Percentiles rank a stretch among this genome's conserved stretches.
These are phyloP conservation scores for Cuniculus paca DNA, from an alignment of 2,797 vertebrate species.

Conservation along the genomic window DNA sequence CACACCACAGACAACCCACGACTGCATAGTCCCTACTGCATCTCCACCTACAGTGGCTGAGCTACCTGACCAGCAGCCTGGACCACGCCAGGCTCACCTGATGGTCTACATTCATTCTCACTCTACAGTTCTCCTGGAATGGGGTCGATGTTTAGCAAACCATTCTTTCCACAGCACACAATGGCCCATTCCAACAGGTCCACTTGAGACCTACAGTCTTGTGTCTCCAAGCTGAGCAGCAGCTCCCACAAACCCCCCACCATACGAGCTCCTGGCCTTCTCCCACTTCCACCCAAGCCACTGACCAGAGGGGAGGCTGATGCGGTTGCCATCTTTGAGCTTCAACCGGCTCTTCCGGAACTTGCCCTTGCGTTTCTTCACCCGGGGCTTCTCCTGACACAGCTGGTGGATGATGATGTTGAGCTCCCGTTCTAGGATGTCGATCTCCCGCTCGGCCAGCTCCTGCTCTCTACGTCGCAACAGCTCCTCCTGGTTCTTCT, in stretches of 20 bases:
- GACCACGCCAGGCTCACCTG: accelerated
- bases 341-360: conserved; percentile 96
- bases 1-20: not conserved
- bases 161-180: not conserved
- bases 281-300: not conserved
- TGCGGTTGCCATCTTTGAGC: conserved; percentile 96
- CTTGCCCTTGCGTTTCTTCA: conserved; percentile 97
- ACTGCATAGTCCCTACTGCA: not conserved
- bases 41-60: no score
- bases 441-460: conserved; percentile 96
- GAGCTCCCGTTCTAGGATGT: conserved; percentile 97
- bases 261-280: not conserved
- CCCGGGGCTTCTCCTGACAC: conserved; percentile 97
- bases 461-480: conserved; percentile 96
- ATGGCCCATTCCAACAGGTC: not conserved
- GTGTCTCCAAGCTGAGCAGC: not conserved
- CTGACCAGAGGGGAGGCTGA: conserved; percentile 97
- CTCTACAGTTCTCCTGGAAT: not conserved
- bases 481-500: conserved; percentile 97
- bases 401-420: conserved; percentile 99
- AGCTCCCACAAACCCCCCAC: not conserved
- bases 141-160: not conserved
- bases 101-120: not conserved
- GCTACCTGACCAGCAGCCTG: accelerated
- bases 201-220: accelerated